Evolutionary conservation across 2,797 vertebrate species (phyloP).

Genomic region (Sphaeramia orbicularis): DNA sequence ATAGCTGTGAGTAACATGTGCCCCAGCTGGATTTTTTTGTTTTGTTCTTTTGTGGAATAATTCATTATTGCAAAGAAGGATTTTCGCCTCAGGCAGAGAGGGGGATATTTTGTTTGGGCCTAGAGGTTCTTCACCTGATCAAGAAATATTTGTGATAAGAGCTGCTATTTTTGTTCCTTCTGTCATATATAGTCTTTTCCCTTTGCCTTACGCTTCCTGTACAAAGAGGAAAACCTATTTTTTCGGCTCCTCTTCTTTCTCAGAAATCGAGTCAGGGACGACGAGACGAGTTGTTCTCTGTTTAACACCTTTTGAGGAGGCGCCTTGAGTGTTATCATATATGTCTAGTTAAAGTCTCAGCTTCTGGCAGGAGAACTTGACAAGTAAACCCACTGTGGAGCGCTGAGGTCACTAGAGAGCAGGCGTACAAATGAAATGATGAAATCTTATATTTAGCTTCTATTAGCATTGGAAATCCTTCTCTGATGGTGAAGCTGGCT

Average conservation of each 20-base stretch:
- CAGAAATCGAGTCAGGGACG: not conserved
- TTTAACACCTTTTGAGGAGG: slow-evolving; percentile 3
- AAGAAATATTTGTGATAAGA: not conserved
- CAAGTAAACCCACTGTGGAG: slow-evolving; percentile 21
- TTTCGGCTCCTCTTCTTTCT: not conserved
- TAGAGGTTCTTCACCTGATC: slow-evolving; percentile 26
- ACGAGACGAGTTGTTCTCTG: slow-evolving; percentile 13
- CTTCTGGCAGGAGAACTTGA: not conserved
- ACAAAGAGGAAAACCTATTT: slow-evolving; percentile 6
- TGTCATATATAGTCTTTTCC: not conserved
- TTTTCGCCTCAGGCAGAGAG: slow-evolving; percentile 29
- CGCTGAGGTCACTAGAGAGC: slow-evolving; percentile 9
- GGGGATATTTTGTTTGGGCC: slow-evolving; percentile 34
- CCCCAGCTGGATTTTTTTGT: slow-evolving; percentile 27
- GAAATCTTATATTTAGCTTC: slow-evolving; percentile 41
- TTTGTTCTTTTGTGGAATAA: slow-evolving; percentile 40
- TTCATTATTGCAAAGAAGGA: slow-evolving; percentile 23
- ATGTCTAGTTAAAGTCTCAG: slow-evolving; percentile 17
- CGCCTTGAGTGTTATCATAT: slow-evolving; percentile 5
- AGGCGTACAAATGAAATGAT: slow-evolving; percentile 1
- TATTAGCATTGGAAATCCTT: slow-evolving; percentile 20
- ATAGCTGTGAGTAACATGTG: slow-evolving; percentile 34
- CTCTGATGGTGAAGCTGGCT: slow-evolving; percentile 16
- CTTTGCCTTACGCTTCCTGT: slow-evolving; percentile 14
- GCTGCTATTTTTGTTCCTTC: not conserved